These are phyloP conservation scores for Onychomys leucogaster DNA, from an alignment of 2,797 vertebrate genomes.

Conservation along the genomic window DNA sequence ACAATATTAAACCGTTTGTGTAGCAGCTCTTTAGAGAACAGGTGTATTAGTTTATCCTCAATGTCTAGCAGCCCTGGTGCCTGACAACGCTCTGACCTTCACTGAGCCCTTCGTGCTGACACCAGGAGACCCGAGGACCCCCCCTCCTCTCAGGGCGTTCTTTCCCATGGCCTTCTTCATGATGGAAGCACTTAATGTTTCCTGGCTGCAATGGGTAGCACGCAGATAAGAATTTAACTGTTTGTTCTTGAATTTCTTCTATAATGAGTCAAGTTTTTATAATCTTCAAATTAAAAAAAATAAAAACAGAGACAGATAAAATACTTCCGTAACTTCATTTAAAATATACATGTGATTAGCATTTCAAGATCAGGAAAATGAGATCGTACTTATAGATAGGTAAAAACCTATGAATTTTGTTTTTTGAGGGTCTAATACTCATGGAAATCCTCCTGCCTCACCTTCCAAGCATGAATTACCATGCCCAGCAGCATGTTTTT, in stretches of 20 bases:
- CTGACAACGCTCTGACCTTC: no score
- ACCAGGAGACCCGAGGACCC: slow-evolving; percentile 61
- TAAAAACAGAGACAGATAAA: slow-evolving; percentile 14
- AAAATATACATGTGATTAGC: neutral
- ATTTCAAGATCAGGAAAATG: slow-evolving; percentile 45
- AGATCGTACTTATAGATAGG: neutral
- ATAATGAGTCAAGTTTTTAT: slow-evolving; percentile 85
- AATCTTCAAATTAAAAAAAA: slow-evolving; percentile 77
- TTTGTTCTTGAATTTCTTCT: slow-evolving; percentile 89
- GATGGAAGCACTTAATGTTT: slow-evolving; percentile 84
- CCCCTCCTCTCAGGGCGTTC: slow-evolving; percentile 82
- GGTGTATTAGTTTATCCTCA: slow-evolving; percentile 8
- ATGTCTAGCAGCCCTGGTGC: slow-evolving; percentile 42
- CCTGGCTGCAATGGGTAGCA: slow-evolving; percentile 83
- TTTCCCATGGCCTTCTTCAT: slow-evolving; percentile 78
- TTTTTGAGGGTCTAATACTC: neutral
- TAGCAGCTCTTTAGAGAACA: neutral
- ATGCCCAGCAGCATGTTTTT: neutral
- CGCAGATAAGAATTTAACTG: slow-evolving; percentile 87
- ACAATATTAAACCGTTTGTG: neutral
- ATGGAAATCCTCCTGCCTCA: neutral
- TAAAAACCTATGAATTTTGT: neutral
- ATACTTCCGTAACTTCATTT: slow-evolving; percentile 48
- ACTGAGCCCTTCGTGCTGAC: slow-evolving; percentile 5
- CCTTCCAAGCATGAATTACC: neutral